phyloP scores from a whole-genome alignment of 2,888 invertebrate genomes.

The Embidobia sp. region DNA sequence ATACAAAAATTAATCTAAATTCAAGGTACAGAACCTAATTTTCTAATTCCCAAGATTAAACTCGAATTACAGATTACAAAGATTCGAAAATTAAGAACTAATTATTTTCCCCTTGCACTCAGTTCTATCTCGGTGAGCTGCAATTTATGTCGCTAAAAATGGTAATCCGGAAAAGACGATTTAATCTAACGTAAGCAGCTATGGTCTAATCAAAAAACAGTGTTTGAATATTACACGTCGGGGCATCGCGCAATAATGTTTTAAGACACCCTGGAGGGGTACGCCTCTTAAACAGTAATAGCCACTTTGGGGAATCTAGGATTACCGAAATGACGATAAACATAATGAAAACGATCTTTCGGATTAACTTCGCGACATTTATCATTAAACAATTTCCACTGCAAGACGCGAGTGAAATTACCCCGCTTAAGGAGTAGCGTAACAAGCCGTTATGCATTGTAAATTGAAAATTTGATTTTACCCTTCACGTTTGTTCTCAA shows the following conservation, averaged over 20 bases:
- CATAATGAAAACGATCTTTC: conserved; percentile 58
- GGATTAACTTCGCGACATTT: conserved; percentile 49
- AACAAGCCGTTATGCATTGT: too few relatives aligned
- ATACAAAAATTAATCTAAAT: too few relatives aligned
- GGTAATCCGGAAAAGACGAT: conserved; percentile 19
- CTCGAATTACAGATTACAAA: too few relatives aligned
- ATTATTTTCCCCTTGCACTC: too few relatives aligned
- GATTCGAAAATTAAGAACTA: too few relatives aligned
- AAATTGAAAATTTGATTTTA: too few relatives aligned
- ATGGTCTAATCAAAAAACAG: conserved; percentile 32
- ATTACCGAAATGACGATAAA: conserved; percentile 57
- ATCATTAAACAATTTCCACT: conserved; percentile 54
- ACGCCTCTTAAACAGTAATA: conserved; percentile 57
- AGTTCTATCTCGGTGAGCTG: too few relatives aligned
- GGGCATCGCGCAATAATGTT: conserved; percentile 38
- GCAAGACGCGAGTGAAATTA: conserved; percentile 7
- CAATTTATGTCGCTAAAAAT: conserved; percentile 19
- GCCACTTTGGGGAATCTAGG: conserved; percentile 53
- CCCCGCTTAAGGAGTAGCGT: not conserved
- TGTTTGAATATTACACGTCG: conserved; percentile 39
- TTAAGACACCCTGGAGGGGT: conserved; percentile 43
- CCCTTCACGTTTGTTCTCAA: too few relatives aligned
- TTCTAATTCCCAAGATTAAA: too few relatives aligned
- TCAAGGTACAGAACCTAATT: too few relatives aligned
- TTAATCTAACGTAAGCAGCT: conserved; percentile 27